A percentile compares a stretch with the other conserved stretches of the same genome.
Evolutionary conservation across 2,113 vertebrate species (phyloP).

Genomic region (Amphiprion ocellaris): DNA sequence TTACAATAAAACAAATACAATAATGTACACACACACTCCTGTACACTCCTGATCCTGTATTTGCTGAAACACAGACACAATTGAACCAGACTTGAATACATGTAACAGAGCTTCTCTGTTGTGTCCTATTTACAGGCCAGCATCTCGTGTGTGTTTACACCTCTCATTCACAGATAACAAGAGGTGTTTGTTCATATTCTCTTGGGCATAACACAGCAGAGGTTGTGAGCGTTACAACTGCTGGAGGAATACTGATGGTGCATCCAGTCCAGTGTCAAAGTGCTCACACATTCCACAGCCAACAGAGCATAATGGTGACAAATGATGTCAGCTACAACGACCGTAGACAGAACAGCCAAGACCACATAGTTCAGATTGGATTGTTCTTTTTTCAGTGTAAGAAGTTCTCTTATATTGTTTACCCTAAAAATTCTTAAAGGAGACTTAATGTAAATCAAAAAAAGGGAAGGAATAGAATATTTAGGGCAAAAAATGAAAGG

Average conservation of each 20-base stretch:
- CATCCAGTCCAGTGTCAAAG: conserved; percentile 44
- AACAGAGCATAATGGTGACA: conserved; percentile 68
- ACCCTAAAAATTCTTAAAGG: neutral
- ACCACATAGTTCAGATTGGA: neutral
- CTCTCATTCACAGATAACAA: conserved; percentile 62
- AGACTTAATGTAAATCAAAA: neutral
- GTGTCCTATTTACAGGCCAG: conserved; percentile 41
- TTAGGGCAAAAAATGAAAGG: too few relatives aligned
- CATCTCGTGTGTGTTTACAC: conserved; percentile 30
- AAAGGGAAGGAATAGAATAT: too few relatives aligned
- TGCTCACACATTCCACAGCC: conserved; percentile 51
- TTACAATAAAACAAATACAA: conserved; percentile 23
- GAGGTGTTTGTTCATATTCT: conserved; percentile 62
- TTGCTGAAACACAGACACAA: conserved; percentile 1
- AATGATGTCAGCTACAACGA: conserved; percentile 61
- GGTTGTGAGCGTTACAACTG: conserved; percentile 33
- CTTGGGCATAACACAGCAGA: conserved; percentile 53
- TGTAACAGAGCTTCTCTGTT: conserved; percentile 37
- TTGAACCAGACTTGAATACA: neutral
- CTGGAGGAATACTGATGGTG: conserved; percentile 51
- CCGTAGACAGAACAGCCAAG: conserved; percentile 24
- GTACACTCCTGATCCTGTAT: neutral
- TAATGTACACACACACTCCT: neutral
- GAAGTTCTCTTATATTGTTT: neutral
- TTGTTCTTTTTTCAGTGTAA: neutral